phyloP scores from a whole-genome alignment of 2,113 vertebrate species.

The Clinocottus analis region DNA sequence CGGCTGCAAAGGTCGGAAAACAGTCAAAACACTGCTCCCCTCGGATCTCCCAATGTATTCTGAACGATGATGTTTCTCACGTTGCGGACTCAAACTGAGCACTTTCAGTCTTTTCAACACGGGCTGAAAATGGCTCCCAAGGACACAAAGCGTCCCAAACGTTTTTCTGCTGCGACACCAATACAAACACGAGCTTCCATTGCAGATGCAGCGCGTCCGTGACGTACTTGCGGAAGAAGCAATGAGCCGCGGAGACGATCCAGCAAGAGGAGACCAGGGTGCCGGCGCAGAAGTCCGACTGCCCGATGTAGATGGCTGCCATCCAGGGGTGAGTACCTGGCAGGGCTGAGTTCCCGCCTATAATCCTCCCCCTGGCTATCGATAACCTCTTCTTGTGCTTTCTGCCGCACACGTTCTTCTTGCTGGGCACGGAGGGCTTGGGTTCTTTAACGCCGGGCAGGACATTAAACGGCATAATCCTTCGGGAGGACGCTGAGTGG shows the following conservation, averaged over 20 bases:
- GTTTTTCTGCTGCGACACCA: background rate
- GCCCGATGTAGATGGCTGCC: slow-evolving; percentile 90
- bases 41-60: background rate
- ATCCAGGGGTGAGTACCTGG: slow-evolving; percentile 94
- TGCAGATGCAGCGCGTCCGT: background rate
- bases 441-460: background rate
- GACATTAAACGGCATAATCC: background rate
- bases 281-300: slow-evolving; percentile 88
- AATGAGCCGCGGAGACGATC: slow-evolving; percentile 94
- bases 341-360: slow-evolving; percentile 87
- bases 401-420: slow-evolving; percentile 83
- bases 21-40: background rate
- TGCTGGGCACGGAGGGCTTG: background rate
- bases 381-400: slow-evolving; percentile 87
- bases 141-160: background rate
- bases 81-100: background rate
- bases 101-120: background rate
- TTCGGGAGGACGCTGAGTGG: slow-evolving; percentile 49
- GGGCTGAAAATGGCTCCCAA: background rate
- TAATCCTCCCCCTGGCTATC: slow-evolving; percentile 83
- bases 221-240: slow-evolving; percentile 90
- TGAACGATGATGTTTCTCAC: background rate
- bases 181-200: background rate
- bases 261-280: slow-evolving; percentile 93
- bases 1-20: background rate